Evolutionary conservation across 2,888 invertebrate species (phyloP), one percentile per base, ranked within the genome.

Genomic region (Tetrapedia diversipes): DNA sequence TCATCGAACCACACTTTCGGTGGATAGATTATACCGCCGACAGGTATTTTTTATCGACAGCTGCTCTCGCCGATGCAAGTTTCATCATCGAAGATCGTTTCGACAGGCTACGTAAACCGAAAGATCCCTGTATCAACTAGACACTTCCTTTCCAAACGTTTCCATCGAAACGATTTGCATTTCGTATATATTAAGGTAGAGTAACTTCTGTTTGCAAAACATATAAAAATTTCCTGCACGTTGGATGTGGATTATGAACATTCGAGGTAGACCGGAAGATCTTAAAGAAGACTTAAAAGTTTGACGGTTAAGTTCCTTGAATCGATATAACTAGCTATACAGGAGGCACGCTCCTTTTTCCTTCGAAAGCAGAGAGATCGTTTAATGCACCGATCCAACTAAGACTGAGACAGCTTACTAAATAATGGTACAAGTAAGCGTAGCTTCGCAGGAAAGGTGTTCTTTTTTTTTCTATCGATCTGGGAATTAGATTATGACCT

Each of bases 1-100:
- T 7, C 53, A 24, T 41, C 56, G 67, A 56, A 22, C 57, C 51
- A 51, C 51, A 51, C 49, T 65, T 49, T 32, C 47, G 66, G 3
- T 32, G 59, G 56, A 45, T 60, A 64, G 71, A 79, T 71, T 71
- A 60, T 68, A 51, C 64, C 63, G 72, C 41, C 64, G 78, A 72
- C 77, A 72, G 65, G 60, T 77, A 65, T 69, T 72, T 47, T 64
- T 67, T 57, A 45, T 54, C 59, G 67, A 71, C 67, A 19, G 53
- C 71, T 67, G 45, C 70, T 32, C 24, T 8, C 32, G 45, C 34
- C 59, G 61, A 45, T 14, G 34, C 39, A 29, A 37, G 43, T 59
- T 54, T 29, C 29, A 8, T n/a, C 32, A 43, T 34, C 29, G 22
- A 29, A 37, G 47, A 61, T 65, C 77, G 56, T 56, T 34, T 37